phyloP scores from a whole-genome alignment of 2,797 vertebrate genomes.

The Enteromius radiatus region DNA sequence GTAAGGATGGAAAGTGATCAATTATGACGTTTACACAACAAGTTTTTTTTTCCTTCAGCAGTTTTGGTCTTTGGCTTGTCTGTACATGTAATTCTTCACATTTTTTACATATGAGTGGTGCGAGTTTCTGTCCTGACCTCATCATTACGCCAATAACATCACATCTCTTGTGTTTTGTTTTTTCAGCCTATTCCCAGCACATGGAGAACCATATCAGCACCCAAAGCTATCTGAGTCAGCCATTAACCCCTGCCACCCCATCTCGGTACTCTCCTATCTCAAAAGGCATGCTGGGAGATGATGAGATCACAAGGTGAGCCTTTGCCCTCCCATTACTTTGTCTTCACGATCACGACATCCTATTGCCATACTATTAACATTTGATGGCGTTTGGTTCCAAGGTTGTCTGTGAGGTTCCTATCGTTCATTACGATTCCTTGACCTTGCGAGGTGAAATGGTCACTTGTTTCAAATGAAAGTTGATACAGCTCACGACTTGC shows the following conservation, averaged over 20 bases:
- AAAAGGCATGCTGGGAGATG: constrained; percentile 87
- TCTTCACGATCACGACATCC: constrained; percentile 18
- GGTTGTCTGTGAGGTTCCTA: background rate
- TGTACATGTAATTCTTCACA: background rate
- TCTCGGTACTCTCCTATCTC: constrained; percentile 91
- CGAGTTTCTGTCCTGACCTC: background rate
- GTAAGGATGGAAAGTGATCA: background rate
- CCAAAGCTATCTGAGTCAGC: constrained; percentile 83
- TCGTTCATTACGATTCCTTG: constrained; percentile 2
- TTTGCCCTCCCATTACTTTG: constrained; percentile 9
- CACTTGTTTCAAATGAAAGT: background rate
- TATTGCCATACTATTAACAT: background rate
- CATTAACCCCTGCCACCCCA: constrained; percentile 78
- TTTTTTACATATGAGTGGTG: background rate
- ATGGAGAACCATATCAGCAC: constrained; percentile 91
- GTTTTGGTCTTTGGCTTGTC: background rate
- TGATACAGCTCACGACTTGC: background rate
- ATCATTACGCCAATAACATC: constrained; percentile 6
- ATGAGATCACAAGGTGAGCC: constrained; percentile 89
- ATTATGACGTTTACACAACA: background rate
- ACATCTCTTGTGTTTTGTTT: constrained; percentile 52
- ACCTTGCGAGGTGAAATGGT: background rate
- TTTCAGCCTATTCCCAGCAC: constrained; percentile 88
- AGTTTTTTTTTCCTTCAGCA: background rate
- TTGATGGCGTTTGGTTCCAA: background rate